Evolutionary conservation across 2,113 vertebrate species (phyloP), one percentile per base, ranked within the genome.

Genomic region (Benitochromis conjunctus): DNA sequence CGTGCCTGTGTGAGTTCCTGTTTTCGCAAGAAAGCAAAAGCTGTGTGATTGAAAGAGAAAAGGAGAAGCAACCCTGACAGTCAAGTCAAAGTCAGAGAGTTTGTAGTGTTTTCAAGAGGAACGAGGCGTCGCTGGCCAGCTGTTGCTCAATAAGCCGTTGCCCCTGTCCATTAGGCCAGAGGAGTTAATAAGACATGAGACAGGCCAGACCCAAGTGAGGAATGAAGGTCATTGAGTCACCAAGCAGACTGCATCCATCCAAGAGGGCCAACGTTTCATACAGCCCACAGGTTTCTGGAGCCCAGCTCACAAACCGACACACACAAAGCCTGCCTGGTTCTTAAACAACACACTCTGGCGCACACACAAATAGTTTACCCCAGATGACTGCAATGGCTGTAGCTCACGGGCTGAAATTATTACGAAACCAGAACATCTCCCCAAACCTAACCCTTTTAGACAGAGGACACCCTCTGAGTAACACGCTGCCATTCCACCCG

Each of bases 131-230:
- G n/a, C 82, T 48, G 34, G 86, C 90, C 94, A 94, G 95, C 95
- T 95, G 95, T 92, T 94, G 93, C 84, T 94, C 95, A 95, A 95
- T 95, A 96, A 95, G 94, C 94, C 91, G 69, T 95, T 91, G 92
- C 92, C 90, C 82, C 86, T 90, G 90, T 96, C 95, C 94, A 95
- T 95, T 94, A 95, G 93, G 91, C 94, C 85, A 90, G 77, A 92
- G 80, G 89, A 94, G 94, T 93, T 96, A 96, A 96, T 96, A 94
- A 95, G 93, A 96, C 93, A 94, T 95, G 92, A 96, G 94, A 94
- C 94, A 92, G 92, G 89, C 91, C 87, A 84, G 92, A 92, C 89
- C 92, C 91, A 83, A 91, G 91, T 94, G 95, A 96, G 91, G 89
- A 92, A 96, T 93, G 92, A 94, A 94, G 94, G 95, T 95, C 94